These are phyloP conservation scores for Loxodonta africana DNA, from an alignment of 2,113 vertebrate genomes.

Conservation along the genomic window DNA sequence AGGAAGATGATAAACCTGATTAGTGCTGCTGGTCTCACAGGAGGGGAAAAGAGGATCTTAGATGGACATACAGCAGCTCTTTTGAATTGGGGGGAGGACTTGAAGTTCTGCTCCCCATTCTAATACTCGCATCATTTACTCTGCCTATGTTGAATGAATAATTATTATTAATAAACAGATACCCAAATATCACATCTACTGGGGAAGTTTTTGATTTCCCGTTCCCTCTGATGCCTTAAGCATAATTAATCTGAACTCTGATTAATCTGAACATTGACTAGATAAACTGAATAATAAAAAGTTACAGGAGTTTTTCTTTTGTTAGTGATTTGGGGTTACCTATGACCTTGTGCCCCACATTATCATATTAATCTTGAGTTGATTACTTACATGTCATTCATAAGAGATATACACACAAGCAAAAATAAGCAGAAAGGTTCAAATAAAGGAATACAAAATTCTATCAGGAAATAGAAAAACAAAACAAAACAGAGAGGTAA, in stretches of 20 bases:
- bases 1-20: not conserved
- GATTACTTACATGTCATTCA: not conserved
- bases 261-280: conserved; percentile 29
- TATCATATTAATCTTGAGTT: not conserved
- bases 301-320: not conserved
- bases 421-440: not conserved
- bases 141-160: not conserved
- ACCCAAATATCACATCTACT: not conserved
- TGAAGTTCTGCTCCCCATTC: not conserved
- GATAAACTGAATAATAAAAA: not conserved
- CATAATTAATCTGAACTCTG: not conserved
- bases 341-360: not conserved
- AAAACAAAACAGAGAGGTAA: not conserved
- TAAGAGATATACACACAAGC: not conserved
- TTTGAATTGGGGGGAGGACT: not conserved
- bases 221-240: not conserved
- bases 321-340: not conserved
- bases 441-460: not conserved
- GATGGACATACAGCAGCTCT: not conserved
- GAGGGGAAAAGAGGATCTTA: not conserved
- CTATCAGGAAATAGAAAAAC: not conserved
- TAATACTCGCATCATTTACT: not conserved
- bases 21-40: not conserved
- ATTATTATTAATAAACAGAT: not conserved
- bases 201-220: not conserved